phyloP scores from a whole-genome alignment of 2,888 invertebrate species.

The Cephus pygmeus region DNA sequence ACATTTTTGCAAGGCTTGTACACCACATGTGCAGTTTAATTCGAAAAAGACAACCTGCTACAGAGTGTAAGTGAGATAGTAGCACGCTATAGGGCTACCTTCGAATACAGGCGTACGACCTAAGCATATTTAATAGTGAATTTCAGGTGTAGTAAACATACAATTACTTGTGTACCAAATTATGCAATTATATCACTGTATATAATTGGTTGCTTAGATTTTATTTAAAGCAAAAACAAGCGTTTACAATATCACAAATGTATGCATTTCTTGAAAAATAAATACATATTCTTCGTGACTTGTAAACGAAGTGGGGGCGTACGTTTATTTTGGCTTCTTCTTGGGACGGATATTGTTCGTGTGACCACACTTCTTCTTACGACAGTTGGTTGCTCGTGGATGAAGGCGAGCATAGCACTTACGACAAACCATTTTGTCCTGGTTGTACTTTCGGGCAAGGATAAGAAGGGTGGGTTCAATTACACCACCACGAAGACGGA shows the following conservation, averaged over 20 bases:
- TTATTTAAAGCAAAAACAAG: constrained; percentile 44
- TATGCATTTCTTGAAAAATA: constrained; percentile 14
- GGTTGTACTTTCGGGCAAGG: constrained; percentile 98
- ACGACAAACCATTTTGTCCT: constrained; percentile 99
- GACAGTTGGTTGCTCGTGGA: constrained; percentile 98
- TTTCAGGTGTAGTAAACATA: background rate
- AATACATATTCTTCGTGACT: constrained; percentile 27
- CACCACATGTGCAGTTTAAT: too few relatives aligned
- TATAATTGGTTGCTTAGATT: constrained; percentile 30
- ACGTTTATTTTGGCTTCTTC: constrained; percentile 98
- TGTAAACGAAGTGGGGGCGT: constrained; percentile 6
- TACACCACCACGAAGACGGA: constrained; percentile 95
- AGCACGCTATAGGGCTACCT: too few relatives aligned
- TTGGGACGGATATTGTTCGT: constrained; percentile 99
- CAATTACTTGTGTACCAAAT: background rate
- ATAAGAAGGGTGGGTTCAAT: constrained; percentile 98
- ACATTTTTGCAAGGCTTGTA: too few relatives aligned
- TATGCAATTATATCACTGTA: background rate
- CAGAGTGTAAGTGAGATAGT: too few relatives aligned
- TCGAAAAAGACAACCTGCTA: too few relatives aligned
- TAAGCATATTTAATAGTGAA: background rate
- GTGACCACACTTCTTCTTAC: constrained; percentile 99
- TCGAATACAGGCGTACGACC: too few relatives aligned
- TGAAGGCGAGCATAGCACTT: constrained; percentile 99
- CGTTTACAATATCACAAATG: constrained; percentile 26